Base-by-base conservation (phyloP, 2,888 invertebrate species). In the Himalopsyche kuldschensis region DNA sequence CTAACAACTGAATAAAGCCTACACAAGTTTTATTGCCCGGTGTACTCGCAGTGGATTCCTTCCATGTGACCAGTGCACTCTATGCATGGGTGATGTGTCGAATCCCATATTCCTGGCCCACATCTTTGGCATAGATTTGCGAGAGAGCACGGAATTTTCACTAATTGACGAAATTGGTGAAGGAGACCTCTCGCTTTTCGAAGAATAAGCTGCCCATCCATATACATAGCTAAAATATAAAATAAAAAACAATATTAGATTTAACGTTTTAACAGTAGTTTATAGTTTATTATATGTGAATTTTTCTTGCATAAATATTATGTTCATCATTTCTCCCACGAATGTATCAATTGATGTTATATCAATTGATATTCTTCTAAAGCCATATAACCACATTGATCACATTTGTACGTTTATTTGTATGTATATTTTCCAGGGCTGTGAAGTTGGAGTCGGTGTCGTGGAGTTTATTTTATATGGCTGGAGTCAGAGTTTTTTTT, bases 41-140 rank as follows among this genome's bases (percentile, higher is more conserved):
- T 83, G 41, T 85, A 84, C 55, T 84, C 84, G 88, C 93, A 94
- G 87, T 90, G 90, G 46, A 92, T 90, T 48, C 93, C 91, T 84
- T 94, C 94, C 17, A 92, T 92, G 87, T 96, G 96, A 1, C 95
- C 95, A 24, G 94, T 93, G 89, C 98, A 98, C 88, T 96, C 96
- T 48, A 98, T 94, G 31, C 95, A 94, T 0, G 98, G 98, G 84
- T 96, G 94, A 89, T 97, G 97, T 5, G 96, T 95, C 81, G 97
- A 97, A 90, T 98, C 98, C 98, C 98, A 98, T 92, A 97, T 97
- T 4, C 97, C 98, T 0, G 97, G 97, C 0, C 97, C 97, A 88
- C 97, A 97, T 83, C 96, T 94, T 88, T 96, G 95, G 89, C 98
- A 98, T 87, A 98, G 92, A 17, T 96, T 96, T 8, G 95, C 95